Conservation (phyloP, 2,113 vertebrate species). For the Cephalopterus ornatus region DNA sequence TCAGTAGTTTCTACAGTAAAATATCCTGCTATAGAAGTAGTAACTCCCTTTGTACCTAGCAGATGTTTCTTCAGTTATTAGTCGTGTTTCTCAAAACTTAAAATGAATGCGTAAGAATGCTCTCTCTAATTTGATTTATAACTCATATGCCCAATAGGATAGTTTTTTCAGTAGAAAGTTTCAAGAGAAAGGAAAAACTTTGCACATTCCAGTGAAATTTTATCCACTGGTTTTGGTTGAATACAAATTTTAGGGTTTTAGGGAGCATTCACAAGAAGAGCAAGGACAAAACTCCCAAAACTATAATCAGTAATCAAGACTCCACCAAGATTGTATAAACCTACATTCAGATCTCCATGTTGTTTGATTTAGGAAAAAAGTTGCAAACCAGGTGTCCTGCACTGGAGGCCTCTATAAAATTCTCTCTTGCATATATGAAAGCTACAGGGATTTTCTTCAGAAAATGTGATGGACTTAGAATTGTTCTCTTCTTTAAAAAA, state of each 20-base stretch:
- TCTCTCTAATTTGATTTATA: not conserved
- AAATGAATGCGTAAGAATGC: not conserved
- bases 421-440: not conserved
- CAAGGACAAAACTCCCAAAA: not conserved
- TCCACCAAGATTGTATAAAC: not conserved
- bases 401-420: not conserved
- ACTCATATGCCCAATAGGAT: not conserved
- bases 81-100: not conserved
- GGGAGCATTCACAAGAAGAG: not conserved
- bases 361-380: not conserved
- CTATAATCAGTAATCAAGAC: not conserved
- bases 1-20: not conserved
- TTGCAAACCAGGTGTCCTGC: not conserved
- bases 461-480: not conserved
- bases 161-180: not conserved
- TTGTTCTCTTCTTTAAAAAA: not conserved
- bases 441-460: not conserved
- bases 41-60: not conserved
- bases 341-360: not conserved
- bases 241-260: not conserved
- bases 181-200: not conserved
- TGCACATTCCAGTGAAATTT: not conserved
- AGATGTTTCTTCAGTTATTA: not conserved
- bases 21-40: not conserved
- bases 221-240: not conserved